Conservation (phyloP, 23 tunicate genomes). For the Phallusia fumigata region DNA sequence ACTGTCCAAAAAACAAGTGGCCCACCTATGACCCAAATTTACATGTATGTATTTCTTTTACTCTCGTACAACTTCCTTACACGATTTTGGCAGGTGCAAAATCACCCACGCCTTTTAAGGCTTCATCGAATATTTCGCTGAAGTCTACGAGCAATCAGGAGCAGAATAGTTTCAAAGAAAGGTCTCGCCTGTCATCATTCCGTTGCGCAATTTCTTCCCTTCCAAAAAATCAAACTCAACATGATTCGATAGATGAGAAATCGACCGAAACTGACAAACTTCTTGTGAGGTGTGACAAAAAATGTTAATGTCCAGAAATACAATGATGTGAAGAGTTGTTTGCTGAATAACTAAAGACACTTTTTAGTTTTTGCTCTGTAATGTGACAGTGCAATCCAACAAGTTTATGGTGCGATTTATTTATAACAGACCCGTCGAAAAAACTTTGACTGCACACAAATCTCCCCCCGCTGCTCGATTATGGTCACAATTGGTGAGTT, state of each 20-base stretch:
- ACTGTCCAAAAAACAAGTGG: too few relatives aligned
- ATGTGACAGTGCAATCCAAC: too few relatives aligned
- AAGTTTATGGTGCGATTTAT: not conserved
- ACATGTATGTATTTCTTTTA: too few relatives aligned
- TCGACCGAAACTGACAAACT: not conserved
- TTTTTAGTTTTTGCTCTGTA: too few relatives aligned
- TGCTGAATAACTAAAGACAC: too few relatives aligned
- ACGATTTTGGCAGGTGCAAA: not conserved
- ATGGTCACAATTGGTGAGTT: not conserved
- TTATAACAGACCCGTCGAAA: not conserved
- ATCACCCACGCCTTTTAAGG: not conserved
- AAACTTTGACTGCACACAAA: not conserved
- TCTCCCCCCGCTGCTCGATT: not conserved
- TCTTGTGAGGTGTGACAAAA: not conserved
- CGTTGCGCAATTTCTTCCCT: conserved; percentile 39
- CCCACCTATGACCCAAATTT: too few relatives aligned
- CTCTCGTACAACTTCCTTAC: too few relatives aligned
- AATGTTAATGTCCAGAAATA: too few relatives aligned
- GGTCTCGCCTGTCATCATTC: conserved; percentile 38
- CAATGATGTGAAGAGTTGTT: too few relatives aligned
- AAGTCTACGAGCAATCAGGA: not conserved
- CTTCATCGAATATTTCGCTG: not conserved
- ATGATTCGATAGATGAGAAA: not conserved
- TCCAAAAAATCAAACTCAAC: not conserved
- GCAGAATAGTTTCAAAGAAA: conserved; percentile 15